Evolutionary conservation across 1,140 invertebrate genomes (phyloP), one percentile per base, ranked within the genome.

Genomic region (Mamestra configurata): DNA sequence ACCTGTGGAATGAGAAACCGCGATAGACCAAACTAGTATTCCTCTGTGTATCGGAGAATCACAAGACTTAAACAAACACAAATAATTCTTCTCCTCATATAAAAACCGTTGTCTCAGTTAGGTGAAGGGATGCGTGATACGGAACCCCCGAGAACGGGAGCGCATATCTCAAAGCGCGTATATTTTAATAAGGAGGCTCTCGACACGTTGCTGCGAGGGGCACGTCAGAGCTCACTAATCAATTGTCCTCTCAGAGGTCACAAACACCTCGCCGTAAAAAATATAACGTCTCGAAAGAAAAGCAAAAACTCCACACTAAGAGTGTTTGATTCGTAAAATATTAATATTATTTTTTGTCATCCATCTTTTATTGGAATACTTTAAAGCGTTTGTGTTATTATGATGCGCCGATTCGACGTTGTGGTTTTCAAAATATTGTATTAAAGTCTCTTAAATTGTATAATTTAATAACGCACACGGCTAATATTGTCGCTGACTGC

Each of bases 191-290:
- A 81, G 79, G 81, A 71, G 55, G 22, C 73, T 76, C 53, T 55
- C 64, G 24, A 81, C 57, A 66, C 57, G 76, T 79, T 79, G 76
- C 79, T 76, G 61, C 79, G 78, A 66, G 72, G 73, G 71, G 79
- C 83, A 80, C 76, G 37, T 70, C 66, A 46, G 66, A 70, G 10
- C 79, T 85, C 84, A 81, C 82, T 81, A 83, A 85, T 85, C 81
- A 81, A 85, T 85, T 85, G 84, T 85, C 84, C 81, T 85, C 81
- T 79, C 40, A 76, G 55, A 82, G 83, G 83, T 81, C 79, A 81
- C 61, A 61, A 71, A 61, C 37, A 71, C 51, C 27, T 72, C 53
- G 22, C 18, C 43, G 46, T 49, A 61, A 79, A 79, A 72, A 59
- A 70, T 61, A 66, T 46, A 46, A 27, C 66, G 43, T 35, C 40